Evolutionary conservation across 2,113 vertebrate species (phyloP).

Genomic region (Desmodus rotundus): DNA sequence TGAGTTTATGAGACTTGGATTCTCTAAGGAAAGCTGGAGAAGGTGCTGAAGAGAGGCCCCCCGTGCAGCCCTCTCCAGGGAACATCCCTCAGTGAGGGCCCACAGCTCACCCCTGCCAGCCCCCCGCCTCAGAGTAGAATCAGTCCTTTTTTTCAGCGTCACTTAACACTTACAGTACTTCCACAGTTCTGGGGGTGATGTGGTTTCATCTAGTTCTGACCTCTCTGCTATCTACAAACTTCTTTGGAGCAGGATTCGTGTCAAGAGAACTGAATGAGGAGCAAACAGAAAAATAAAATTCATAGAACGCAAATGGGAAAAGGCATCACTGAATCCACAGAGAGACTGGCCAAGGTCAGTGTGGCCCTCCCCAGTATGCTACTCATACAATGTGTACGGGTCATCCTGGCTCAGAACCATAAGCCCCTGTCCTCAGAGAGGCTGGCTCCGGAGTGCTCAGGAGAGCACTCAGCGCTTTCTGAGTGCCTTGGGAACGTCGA

Average conservation of each 20-base stretch:
- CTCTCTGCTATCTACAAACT: neutral
- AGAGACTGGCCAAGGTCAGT: rapidly evolving
- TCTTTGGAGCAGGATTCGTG: neutral
- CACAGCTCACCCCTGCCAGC: neutral
- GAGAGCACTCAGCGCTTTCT: neutral
- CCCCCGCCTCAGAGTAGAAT: neutral
- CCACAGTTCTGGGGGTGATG: neutral
- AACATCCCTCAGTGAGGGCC: neutral
- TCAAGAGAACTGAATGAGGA: neutral
- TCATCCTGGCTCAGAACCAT: neutral
- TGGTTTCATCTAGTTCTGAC: neutral
- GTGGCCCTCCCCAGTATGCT: rapidly evolving
- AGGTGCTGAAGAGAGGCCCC: neutral
- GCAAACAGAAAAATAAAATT: constrained; percentile 23
- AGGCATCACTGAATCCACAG: neutral
- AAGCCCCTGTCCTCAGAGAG: neutral
- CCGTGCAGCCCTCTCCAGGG: neutral
- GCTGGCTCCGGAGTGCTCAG: rapidly evolving
- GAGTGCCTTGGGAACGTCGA: neutral
- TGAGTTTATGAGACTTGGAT: neutral
- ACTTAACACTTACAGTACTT: neutral
- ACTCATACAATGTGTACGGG: rapidly evolving
- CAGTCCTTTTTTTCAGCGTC: neutral
- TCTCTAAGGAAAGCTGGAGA: neutral
- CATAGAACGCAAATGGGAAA: neutral